A percentile compares a stretch with the other conserved stretches of the same genome.
Conservation (phyloP, 1,140 invertebrate species). For the Drosophila nannoptera region DNA sequence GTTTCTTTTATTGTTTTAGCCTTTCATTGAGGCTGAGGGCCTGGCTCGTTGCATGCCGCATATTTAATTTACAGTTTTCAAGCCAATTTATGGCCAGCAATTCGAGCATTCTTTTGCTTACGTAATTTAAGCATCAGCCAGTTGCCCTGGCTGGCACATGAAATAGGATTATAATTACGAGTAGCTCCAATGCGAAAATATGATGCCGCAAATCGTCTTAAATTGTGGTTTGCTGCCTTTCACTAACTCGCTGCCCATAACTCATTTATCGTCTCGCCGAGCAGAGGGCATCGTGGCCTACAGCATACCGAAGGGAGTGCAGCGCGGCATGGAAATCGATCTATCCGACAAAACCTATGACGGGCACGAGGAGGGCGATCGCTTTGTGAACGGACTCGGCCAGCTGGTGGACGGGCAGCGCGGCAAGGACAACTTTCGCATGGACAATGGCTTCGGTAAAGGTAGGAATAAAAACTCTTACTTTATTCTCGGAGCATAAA, state of each 20-base stretch:
- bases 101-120: constrained; percentile 23
- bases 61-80: constrained; percentile 41
- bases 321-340: constrained; percentile 90
- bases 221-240: constrained; percentile 22
- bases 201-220: constrained; percentile 38
- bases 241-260: constrained; percentile 15
- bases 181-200: constrained; percentile 11
- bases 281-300: constrained; percentile 91
- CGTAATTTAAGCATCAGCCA: constrained; percentile 22
- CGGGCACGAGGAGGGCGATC: constrained; percentile 87
- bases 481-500: constrained; percentile 38
- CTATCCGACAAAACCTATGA: constrained; percentile 96
- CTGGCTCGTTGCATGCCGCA: constrained; percentile 24
- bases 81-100: constrained; percentile 28
- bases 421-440: constrained; percentile 89
- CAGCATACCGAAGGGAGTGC: constrained; percentile 89
- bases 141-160: constrained; percentile 4
- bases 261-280: constrained; percentile 31
- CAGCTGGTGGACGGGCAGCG: constrained; percentile 93
- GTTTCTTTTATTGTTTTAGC: constrained; percentile 53
- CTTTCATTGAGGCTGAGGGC: neutral
- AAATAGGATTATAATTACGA: constrained; percentile 39
- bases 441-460: constrained; percentile 86
- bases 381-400: constrained; percentile 90
- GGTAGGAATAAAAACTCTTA: constrained; percentile 79